Evolutionary conservation across 2,113 vertebrate species (phyloP), one percentile per base, ranked within the genome.

Genomic region (Catharus bicknelli): DNA sequence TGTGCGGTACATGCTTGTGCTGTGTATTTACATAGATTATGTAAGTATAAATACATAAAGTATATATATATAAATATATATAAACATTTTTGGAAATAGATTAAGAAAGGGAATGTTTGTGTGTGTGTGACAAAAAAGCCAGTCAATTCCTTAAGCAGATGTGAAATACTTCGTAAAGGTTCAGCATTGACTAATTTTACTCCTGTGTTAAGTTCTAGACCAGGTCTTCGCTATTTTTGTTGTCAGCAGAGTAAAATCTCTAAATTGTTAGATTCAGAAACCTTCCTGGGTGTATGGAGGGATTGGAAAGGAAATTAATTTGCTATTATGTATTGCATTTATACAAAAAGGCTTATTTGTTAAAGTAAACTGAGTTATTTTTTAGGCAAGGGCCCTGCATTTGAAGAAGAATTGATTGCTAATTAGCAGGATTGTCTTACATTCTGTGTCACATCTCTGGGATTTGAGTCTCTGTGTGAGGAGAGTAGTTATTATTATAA

Each of bases 281-380:
- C 27, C 11, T 82, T 69, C 18, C 16, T 72, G 29, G 3, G 2
- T 67, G 5, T 50, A 10, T 58, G 58, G 23, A 48, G 50, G 29
- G 15, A 34, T 48, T 80, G 67, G 51, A 76, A 83, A 92, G 51
- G 20, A 58, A 64, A 32, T 32, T 5, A 8, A 15, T 72, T 54
- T 88, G 42, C 27, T 87, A 0, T 61, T 50, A 11, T 4, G 14
- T 7, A 2, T 59, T 50, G 7, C 2, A 3, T 32, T 29, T 50
- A 4, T 50, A 16, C 42, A 34, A 27, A 54, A 66, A 64, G 32
- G 10, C 26, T 83, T 83, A 11, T 83, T 79, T 80, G 27, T 62
- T 57, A 14, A 29, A 81, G 18, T 74, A n/a, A 38, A 43, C 18
- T 59, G 20, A 79, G 21, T 83, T 58, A 15, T 16, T 5, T 64